Base-by-base conservation (phyloP, 2,113 vertebrate genomes). In the Heterochromis multidens region DNA sequence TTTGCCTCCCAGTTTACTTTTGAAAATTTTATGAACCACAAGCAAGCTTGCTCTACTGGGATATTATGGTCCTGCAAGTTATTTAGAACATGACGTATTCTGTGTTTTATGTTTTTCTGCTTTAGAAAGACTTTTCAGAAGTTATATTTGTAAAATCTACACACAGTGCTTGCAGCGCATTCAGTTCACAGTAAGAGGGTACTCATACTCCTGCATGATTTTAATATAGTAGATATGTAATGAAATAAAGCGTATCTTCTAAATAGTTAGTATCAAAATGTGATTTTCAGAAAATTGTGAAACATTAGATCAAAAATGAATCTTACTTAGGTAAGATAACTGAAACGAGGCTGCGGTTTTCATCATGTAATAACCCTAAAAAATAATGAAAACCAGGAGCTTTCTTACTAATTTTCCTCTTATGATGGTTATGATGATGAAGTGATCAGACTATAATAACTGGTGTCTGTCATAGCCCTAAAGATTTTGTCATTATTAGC, bases 401-500 rank as follows among this genome's bases (percentile, higher is more conserved):
- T 23, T 19, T n/a, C 59, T 31, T 16, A 8, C 11, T 37, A 57
- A 79, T 67, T 81, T 74, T 58, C 35, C 25, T 87, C n/a, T 40
- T 19, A 17, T 25, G n/a, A 77, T 70, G 59, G 27, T 7, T 49
- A 35, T 27, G 81, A 82, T 31, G 56, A 90, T 81, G 58, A 43
- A 29, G 35, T 46, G 5, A 82, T 86, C 62, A 86, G 63, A 87
- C 86, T 84, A 23, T 79, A 82, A 86, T 89, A 79, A 86, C 2
- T 23, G 2, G 77, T 86, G 57, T 84, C 86, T 61, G 59, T 92
- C 91, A 84, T 25, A 59, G 72, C 77, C 35, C 31, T 77, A 59
- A 79, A 81, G 57, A 89, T 59, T 40, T 82, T 79, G 84, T 82
- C 83, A 84, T n/a, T 27, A 70, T 89, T 86, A 85, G 58, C 76